Conservation (phyloP, 1,140 invertebrate genomes). For the Pseudomyrmex flavicornis region DNA sequence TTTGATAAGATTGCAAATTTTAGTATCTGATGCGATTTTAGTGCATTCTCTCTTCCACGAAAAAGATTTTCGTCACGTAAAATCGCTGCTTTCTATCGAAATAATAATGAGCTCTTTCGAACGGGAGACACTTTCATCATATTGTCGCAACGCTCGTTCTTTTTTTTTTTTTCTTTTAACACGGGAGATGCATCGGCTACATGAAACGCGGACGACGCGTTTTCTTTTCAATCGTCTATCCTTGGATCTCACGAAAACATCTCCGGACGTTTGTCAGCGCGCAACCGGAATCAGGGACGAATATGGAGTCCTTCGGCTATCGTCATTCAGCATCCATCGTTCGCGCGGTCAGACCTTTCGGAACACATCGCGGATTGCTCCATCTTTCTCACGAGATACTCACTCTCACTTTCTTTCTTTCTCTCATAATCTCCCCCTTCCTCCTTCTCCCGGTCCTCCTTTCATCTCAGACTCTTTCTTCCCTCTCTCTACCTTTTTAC, state of each 20-base stretch:
- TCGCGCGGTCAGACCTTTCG: constrained; percentile 54
- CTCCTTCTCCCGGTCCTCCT: constrained; percentile 8
- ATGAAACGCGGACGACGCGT: not conserved
- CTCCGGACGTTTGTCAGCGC: not conserved
- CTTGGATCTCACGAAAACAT: constrained; percentile 36
- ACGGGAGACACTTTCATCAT: constrained; percentile 8
- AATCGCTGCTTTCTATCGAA: not conserved
- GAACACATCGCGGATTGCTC: constrained; percentile 23
- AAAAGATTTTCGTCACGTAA: no score
- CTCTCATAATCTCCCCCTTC: constrained; percentile 34
- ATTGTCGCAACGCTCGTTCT: not conserved
- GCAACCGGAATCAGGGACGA: constrained; percentile 38
- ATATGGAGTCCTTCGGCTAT: constrained; percentile 50
- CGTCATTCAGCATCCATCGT: constrained; percentile 15
- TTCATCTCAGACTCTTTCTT: constrained; percentile 16
- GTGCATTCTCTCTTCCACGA: no score
- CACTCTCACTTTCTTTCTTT: constrained; percentile 69
- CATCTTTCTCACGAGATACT: constrained; percentile 62
- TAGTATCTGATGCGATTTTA: not conserved
- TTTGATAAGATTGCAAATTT: not conserved
- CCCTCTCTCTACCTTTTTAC: constrained; percentile 21
- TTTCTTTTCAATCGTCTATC: constrained; percentile 23
- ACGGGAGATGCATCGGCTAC: not conserved
- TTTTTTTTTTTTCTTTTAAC: not conserved
- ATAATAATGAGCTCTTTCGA: constrained; percentile 9